phyloP scores from a whole-genome alignment of 2,888 invertebrate species.

The Eupithecia dodoneata region DNA sequence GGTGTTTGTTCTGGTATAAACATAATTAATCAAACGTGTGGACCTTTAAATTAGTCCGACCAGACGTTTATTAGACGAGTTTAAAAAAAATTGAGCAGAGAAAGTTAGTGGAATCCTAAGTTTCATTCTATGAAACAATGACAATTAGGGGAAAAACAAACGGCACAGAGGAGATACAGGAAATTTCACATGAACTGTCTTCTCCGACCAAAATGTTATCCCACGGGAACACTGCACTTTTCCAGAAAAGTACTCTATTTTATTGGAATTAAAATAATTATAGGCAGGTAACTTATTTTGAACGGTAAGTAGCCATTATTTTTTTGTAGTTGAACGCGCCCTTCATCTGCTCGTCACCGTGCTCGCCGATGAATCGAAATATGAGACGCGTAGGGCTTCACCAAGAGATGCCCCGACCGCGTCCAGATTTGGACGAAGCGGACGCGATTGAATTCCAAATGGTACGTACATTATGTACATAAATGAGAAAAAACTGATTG shows the following conservation, averaged over 20 bases:
- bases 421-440: not conserved
- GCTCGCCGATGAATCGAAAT: conserved; percentile 6
- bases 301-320: conserved; percentile 8
- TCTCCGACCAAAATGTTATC: not conserved
- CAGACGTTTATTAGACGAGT: too few species aligned
- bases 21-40: not conserved
- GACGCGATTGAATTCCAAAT: not conserved
- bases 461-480: not conserved
- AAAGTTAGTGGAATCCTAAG: not conserved
- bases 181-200: not conserved
- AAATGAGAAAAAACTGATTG: too few species aligned
- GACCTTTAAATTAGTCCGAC: not conserved
- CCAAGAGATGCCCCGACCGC: conserved; percentile 10
- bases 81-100: not conserved
- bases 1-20: not conserved
- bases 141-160: not conserved
- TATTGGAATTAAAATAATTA: too few species aligned
- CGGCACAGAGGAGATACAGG: not conserved
- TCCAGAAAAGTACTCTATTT: too few species aligned
- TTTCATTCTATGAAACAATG: too few species aligned
- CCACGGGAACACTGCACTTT: too few species aligned
- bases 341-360: not conserved
- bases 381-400: conserved; percentile 5
- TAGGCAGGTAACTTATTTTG: not conserved
- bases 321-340: conserved; percentile 22